Evolutionary conservation across 2,888 invertebrate genomes (phyloP), one percentile per base, ranked within the genome.

Genomic region (Diarsia mendica): DNA sequence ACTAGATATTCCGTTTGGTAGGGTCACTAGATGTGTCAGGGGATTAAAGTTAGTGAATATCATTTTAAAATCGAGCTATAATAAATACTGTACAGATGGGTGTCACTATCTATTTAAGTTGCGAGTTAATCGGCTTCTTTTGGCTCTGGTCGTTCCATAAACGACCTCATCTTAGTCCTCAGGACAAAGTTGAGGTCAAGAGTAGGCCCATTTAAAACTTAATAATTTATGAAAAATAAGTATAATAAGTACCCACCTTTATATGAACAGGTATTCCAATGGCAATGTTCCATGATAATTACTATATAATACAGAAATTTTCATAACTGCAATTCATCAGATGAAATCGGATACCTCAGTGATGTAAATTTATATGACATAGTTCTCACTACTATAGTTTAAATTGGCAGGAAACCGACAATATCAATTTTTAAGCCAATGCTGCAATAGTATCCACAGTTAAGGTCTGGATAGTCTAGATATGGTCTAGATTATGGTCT

Each of bases 1-100:
- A 92, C 93, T 94, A 93, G 91, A 71, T 63, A 73, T 64, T 49
- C n/a, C 58, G 46, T 64, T 67, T 23, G 0, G 28, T 66, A 60
- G 49, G 28, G 33, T 23, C 10, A 71, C 80, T 83, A 28, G 82
- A 83, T 80, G 70, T 76, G 82, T 18, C 67, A 71, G 23, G 23
- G 23, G 15, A 67, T 33, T 72, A 10, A 20, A 61, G 0, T 10
- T 20, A 1, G 3, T 23, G 1, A 15, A 13, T 53, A 8, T 0
- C 0, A 20, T 20, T 48, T 20, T 4, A 51, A 71, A 44, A 48
- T 33, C 2, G 10, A 53, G 3, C 5, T 2, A 28, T 39, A 39
- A 20, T 46, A 55, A 11, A n/a, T 51, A 51, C 20, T 51, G 20
- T 13, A 13, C 2, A 48, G 0, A 48, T 13, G 48, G 2, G 48